phyloP scores from a whole-genome alignment of 2,113 vertebrate genomes.

The Alexandromys fortis region DNA sequence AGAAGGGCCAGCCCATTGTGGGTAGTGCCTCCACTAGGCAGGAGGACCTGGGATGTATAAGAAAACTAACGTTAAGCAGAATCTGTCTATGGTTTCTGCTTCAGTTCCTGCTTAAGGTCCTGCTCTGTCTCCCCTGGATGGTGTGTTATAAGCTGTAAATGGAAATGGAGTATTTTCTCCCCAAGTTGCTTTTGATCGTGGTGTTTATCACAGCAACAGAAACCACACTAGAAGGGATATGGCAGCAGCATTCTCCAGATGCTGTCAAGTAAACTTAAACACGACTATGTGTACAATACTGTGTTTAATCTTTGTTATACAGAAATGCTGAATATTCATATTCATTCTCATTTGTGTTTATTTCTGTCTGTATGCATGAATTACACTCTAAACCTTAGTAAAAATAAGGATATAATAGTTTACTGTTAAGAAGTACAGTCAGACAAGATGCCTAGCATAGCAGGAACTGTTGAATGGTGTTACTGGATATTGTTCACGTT shows the following conservation, averaged over 20 bases:
- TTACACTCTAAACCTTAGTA: not conserved
- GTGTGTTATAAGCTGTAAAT: not conserved
- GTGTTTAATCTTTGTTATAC: not conserved
- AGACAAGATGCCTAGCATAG: not conserved
- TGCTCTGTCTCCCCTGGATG: not conserved
- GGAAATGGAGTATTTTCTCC: not conserved
- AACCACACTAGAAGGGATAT: not conserved
- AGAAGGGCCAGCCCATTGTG: not conserved
- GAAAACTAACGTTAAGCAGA: not conserved
- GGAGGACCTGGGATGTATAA: not conserved
- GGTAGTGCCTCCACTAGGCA: not conserved
- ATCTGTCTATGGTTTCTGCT: not conserved
- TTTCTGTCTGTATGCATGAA: not conserved
- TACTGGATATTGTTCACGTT: not conserved
- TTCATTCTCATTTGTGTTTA: not conserved
- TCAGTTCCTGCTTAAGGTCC: not conserved
- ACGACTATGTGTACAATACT: not conserved
- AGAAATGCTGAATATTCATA: not conserved
- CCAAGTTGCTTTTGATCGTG: not conserved
- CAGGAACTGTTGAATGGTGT: not conserved
- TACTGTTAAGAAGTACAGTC: not conserved
- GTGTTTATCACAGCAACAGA: not conserved
- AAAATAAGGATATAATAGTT: not conserved
- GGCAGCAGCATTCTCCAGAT: not conserved
- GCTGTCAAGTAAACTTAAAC: conserved; percentile 11